phyloP scores from a whole-genome alignment of 2,888 invertebrate genomes.

The Ceriagrion tenellum region DNA sequence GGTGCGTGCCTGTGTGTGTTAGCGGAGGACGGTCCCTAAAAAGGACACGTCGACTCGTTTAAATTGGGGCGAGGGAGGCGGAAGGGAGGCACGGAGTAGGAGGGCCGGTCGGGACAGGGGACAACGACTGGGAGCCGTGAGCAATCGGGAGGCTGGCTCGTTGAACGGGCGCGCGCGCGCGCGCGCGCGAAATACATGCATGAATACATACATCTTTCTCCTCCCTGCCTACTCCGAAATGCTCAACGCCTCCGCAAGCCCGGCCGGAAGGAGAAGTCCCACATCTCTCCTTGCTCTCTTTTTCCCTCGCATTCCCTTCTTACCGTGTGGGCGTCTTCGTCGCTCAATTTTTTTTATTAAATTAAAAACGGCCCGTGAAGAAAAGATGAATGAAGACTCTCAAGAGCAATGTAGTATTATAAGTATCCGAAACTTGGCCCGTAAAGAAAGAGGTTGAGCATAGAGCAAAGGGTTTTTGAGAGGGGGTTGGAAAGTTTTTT shows the following conservation, averaged over 20 bases:
- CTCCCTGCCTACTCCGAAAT: background rate
- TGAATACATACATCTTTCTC: background rate
- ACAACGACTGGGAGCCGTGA: background rate
- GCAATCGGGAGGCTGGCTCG: background rate
- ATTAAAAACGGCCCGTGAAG: too few relatives aligned
- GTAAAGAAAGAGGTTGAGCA: too few relatives aligned
- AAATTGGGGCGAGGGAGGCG: conserved; percentile 19
- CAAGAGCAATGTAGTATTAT: too few relatives aligned
- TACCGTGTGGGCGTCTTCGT: background rate
- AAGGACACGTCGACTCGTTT: background rate
- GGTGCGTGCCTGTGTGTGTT: too few relatives aligned
- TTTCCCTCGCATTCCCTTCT: background rate
- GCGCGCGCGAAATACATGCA: background rate
- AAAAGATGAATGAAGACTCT: too few relatives aligned
- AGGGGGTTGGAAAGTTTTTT: too few relatives aligned
- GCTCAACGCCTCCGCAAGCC: background rate
- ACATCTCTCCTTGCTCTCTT: background rate
- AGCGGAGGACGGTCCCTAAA: background rate
- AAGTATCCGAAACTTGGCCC: too few relatives aligned
- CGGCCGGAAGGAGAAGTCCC: background rate
- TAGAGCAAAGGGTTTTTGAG: too few relatives aligned
- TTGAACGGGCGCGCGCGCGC: too few relatives aligned
- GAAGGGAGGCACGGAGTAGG: background rate
- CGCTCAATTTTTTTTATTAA: background rate
- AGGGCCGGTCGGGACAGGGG: background rate